These are phyloP conservation scores for Ctenopoma kingsleyae DNA, from an alignment of 2,797 vertebrate species.

Conservation along the genomic window DNA sequence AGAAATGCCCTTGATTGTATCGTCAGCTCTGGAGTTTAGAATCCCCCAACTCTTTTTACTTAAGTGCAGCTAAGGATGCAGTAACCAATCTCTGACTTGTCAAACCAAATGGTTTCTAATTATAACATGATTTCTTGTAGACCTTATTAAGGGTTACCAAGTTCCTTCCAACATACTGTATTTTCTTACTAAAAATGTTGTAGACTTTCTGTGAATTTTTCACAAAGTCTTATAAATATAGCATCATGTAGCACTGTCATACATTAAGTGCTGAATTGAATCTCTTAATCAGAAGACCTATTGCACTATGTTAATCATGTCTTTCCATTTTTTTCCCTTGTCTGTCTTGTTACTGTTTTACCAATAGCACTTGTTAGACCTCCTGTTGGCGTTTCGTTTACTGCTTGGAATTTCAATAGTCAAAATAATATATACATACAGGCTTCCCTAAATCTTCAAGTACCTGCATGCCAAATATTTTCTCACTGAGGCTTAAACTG, in stretches of 20 bases:
- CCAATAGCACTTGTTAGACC: conserved; percentile 13
- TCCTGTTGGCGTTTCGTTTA: conserved; percentile 15
- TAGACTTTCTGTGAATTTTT: conserved; percentile 8
- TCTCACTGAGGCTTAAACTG: conserved; percentile 26
- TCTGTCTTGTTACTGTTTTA: conserved; percentile 16
- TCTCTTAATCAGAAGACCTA: conserved; percentile 9
- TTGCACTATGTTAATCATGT: background rate
- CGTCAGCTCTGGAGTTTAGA: conserved; percentile 3
- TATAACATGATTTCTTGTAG: background rate
- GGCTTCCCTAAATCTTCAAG: conserved; percentile 25
- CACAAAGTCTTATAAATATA: background rate
- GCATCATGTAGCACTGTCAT: background rate
- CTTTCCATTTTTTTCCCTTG: background rate
- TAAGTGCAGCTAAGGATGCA: too few relatives aligned
- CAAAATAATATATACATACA: conserved; percentile 8
- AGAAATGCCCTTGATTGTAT: conserved; percentile 52
- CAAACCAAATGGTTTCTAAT: conserved; percentile 14
- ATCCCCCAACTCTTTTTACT: background rate
- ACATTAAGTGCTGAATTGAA: background rate
- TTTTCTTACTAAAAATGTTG: conserved; percentile 8
- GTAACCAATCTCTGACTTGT: background rate
- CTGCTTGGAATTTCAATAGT: conserved; percentile 29
- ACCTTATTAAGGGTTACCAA: conserved; percentile 4
- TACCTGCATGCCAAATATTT: conserved; percentile 28
- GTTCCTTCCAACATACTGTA: background rate